Conservation (phyloP, 2,113 vertebrate species). For the Isurus oxyrinchus region DNA sequence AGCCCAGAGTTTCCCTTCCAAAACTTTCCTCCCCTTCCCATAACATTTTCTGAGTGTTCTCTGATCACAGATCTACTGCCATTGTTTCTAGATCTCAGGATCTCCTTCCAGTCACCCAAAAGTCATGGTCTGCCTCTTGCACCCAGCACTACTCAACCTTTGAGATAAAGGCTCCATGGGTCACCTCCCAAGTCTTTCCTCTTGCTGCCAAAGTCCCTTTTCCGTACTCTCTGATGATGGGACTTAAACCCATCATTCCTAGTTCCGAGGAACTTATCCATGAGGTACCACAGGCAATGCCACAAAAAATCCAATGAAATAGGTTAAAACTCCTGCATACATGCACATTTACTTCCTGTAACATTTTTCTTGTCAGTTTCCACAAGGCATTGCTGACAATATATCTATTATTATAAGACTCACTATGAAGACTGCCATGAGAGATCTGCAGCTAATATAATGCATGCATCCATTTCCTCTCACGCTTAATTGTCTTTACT, state of each 20-base stretch:
- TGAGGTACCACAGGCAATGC: not conserved
- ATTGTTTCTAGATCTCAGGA: not conserved
- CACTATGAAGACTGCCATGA: not conserved
- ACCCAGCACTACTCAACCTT: too few relatives aligned
- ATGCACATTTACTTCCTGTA: too few relatives aligned
- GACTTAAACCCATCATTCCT: not conserved
- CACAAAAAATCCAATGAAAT: too few relatives aligned
- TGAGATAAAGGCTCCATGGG: not conserved
- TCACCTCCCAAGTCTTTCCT: not conserved
- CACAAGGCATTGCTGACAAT: not conserved
- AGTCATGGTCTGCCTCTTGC: not conserved
- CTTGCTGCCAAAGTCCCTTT: not conserved
- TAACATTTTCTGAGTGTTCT: too few relatives aligned
- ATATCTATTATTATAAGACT: not conserved
- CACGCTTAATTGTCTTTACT: not conserved
- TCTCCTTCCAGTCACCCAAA: not conserved
- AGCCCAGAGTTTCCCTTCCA: too few relatives aligned
- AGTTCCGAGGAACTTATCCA: not conserved
- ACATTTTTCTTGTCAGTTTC: not conserved
- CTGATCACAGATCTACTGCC: too few relatives aligned
- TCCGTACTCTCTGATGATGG: not conserved
- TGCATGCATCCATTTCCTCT: not conserved
- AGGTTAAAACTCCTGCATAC: too few relatives aligned
- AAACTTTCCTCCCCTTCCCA: too few relatives aligned
- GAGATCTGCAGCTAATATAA: not conserved